Evolutionary conservation across 2,113 vertebrate genomes (phyloP).

Genomic region (Mellivora capensis): DNA sequence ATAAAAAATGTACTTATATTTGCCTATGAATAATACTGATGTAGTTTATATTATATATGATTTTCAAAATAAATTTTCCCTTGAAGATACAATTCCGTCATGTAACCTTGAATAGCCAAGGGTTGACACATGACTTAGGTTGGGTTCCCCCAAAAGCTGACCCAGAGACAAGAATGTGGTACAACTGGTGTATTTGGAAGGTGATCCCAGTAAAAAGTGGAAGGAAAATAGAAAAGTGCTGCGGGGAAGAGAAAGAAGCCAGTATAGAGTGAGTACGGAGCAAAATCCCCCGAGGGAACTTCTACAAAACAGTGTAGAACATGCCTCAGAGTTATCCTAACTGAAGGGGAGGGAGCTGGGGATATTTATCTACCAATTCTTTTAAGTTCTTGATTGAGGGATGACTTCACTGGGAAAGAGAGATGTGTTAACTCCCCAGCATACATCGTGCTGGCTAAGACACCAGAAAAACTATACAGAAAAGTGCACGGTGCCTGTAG

Average conservation of each 20-base stretch:
- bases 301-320: neutral
- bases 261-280: neutral
- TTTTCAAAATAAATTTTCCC: slow-evolving; percentile 27
- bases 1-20: neutral
- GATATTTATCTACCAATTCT: neutral
- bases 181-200: neutral
- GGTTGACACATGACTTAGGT: neutral
- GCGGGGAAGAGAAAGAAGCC: neutral
- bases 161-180: neutral
- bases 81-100: neutral
- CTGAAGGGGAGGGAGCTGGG: neutral
- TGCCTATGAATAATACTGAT: neutral
- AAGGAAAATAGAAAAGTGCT: neutral
- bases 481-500: neutral
- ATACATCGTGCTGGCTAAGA: neutral
- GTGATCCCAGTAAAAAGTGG: neutral
- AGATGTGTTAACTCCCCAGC: neutral
- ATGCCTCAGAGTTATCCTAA: neutral
- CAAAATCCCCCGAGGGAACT: neutral
- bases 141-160: neutral
- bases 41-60: neutral
- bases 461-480: neutral
- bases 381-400: neutral
- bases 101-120: neutral
- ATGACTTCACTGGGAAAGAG: neutral